Evolutionary conservation across 2,888 invertebrate genomes (phyloP), one percentile per base, ranked within the genome.

Genomic region (Oscheius myriophilus): DNA sequence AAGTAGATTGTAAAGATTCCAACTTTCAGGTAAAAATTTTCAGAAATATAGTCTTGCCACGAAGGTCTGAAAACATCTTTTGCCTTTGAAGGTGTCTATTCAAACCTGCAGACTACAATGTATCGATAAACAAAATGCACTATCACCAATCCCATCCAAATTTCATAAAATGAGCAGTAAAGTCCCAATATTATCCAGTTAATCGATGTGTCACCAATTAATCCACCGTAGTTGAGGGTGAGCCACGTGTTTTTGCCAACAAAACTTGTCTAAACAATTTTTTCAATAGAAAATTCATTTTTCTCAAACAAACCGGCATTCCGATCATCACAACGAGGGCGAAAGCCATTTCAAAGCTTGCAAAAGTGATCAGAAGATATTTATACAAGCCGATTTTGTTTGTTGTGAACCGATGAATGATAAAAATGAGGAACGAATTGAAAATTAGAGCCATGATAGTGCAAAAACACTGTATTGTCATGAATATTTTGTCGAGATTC

Each of bases 51-150:
- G 23, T 43, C 43, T 21, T 58, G 42, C 61, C 46, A 49, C 16
- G 45, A 45, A 25, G 23, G 21, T 23, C 46, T 59, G 6, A n/a
- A n/a, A n/a, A n/a, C n/a, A n/a, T 33, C 33, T 33, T 33, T 33
- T 33, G 3, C 9, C 33, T 33, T 33, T 33, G 9, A 6, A 33
- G 9, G 16, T 39, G 9, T 55, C 41, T 55, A 33, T n/a, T n/a
- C 49, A 23, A 14, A 46, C 49, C 26, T n/a, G 23, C 55, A 55
- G 33, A 55, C 65, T 14, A 65, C 55, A 9, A 65, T 18, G 39
- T 55, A 65, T 16, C 65, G 33, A 21, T 65, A 65, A 55, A 65
- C 43, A 43, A 65, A 65, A 25, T 55, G 65, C 1, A 65, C 33
- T 1, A 55, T 45, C 11, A 65, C 45, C 18, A 65, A 26, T 43